Evolutionary conservation across 2,113 vertebrate species (phyloP), one percentile per base, ranked within the genome.

Genomic region (Brachyistius frenatus): DNA sequence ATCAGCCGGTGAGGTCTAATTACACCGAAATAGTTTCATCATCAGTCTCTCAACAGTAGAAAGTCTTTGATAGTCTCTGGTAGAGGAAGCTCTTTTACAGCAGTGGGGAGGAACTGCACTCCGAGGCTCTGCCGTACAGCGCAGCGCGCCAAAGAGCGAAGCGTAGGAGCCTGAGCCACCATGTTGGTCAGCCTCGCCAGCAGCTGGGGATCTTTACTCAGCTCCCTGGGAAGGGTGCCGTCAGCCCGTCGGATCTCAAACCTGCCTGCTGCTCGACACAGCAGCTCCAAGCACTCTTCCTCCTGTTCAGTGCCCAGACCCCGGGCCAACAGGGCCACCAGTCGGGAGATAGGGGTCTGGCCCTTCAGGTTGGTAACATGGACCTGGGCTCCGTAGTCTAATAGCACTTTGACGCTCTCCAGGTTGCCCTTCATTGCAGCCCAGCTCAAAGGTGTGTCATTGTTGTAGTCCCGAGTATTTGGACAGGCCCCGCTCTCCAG

Each of bases 381-480:
- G 2, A 95, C 96, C 90, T 97, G 96, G 0, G 97, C 97, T 0
- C 98, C 98, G 0, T 96, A 98, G 73, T 98, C 97, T 44, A 99
- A 94, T 33, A 99, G 95, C 62, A 98, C 78, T 69, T 95, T 96
- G 53, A 98, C 95, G 0, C 97, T 98, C 80, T 98, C 98, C 58
- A 99, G 94, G 86, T 99, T 99, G 16, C 97, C 98, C 61, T 98
- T 99, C 97, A 98, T 99, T 63, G 97, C 98, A 0, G 98, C 98
- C 98, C 98, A 99, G 92, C 97, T 99, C 66, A 99, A 94, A 0
- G 98, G 98, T 0, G 98, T 99, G 89, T 99, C 98, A 2, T 95
- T 88, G 90, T 99, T 98, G 92, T 99, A 98, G 92, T 99, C 98
- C 49, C 94, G 93, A 6, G 95, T 94, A 13, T 99, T 96, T 49